Percentiles rank a stretch among this genome's conserved stretches.
phyloP scores from a whole-genome alignment of 2,113 vertebrate genomes.

The Mandrillus leucophaeus region DNA sequence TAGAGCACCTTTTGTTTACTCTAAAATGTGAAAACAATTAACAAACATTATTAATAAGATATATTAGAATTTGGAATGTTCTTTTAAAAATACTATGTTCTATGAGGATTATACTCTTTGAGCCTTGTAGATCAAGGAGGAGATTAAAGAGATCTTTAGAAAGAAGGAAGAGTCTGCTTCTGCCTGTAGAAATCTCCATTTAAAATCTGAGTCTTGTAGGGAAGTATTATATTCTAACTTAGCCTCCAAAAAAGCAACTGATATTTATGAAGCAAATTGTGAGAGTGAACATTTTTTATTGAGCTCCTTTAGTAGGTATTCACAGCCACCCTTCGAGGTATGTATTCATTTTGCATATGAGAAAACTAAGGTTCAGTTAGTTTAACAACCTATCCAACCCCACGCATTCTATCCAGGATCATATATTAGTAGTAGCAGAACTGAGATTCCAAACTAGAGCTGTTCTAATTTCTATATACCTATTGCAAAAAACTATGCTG shows the following conservation, averaged over 20 bases:
- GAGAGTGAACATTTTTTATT: neutral
- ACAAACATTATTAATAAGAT: neutral
- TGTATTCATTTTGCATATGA: neutral
- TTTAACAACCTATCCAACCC: neutral
- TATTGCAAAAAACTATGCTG: neutral
- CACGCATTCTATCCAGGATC: neutral
- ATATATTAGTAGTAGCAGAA: neutral
- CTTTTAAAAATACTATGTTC: neutral
- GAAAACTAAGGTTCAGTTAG: neutral
- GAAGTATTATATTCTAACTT: neutral
- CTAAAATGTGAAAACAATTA: neutral
- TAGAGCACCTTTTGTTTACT: neutral
- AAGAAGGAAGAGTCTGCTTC: neutral
- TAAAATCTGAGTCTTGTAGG: neutral
- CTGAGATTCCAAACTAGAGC: neutral
- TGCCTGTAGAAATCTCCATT: neutral
- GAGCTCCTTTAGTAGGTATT: neutral
- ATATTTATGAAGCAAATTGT: conserved; percentile 32
- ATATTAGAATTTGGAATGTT: neutral
- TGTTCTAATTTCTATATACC: neutral
- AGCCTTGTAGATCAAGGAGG: neutral
- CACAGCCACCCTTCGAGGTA: neutral
- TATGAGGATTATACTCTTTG: neutral
- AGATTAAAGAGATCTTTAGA: neutral
- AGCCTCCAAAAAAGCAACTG: neutral